A percentile compares a stretch with the other conserved stretches of the same genome.
Conservation (phyloP, 2,113 vertebrate species). For the Heptranchias perlo region DNA sequence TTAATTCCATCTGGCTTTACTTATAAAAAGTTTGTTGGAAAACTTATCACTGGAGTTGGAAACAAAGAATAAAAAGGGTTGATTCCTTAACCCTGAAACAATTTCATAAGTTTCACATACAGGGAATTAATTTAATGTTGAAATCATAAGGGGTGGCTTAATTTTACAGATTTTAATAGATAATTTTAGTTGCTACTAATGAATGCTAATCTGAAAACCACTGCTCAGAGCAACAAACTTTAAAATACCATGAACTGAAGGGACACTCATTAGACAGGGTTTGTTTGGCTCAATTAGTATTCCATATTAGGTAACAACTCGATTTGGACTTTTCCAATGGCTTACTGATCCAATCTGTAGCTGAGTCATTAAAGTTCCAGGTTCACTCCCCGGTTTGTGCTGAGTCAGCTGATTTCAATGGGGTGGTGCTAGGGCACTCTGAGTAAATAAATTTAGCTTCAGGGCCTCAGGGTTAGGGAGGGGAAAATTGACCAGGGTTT, state of each 20-base stretch:
- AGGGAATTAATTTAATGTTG: constrained; percentile 5
- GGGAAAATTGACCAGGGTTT: not conserved
- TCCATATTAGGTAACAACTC: not conserved
- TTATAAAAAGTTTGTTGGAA: not conserved
- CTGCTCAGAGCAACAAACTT: not conserved
- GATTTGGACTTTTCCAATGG: not conserved
- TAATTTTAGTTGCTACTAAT: not conserved
- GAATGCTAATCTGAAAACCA: not conserved
- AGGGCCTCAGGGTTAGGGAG: not conserved
- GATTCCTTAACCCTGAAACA: not conserved
- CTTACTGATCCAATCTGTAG: not conserved
- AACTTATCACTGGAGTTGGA: not conserved
- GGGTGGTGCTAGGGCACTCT: not conserved
- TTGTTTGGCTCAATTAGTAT: not conserved
- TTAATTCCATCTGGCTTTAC: not conserved
- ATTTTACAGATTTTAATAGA: not conserved
- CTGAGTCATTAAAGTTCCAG: not conserved
- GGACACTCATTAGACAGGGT: not conserved
- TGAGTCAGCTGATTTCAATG: not conserved
- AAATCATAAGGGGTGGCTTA: not conserved
- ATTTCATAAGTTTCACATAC: not conserved
- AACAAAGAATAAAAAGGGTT: not conserved
- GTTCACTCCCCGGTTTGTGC: not conserved
- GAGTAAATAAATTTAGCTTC: not conserved
- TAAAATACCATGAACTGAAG: not conserved